phyloP scores from a whole-genome alignment of 2,113 vertebrate genomes.

The Coryphaenoides rupestris region DNA sequence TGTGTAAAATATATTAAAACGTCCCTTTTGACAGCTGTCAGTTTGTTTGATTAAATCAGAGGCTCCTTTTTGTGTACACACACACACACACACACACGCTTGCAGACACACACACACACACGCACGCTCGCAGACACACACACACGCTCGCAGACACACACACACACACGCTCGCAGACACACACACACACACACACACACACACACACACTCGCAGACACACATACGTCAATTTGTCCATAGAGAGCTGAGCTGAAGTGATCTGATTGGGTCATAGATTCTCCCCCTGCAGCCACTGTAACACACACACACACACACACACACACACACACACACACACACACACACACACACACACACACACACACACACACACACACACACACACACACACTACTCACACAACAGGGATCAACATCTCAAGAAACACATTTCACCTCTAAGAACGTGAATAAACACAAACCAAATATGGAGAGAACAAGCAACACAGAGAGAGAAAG shows the following conservation, averaged over 20 bases:
- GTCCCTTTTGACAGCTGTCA: too few species aligned
- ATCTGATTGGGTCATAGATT: conserved; percentile 63
- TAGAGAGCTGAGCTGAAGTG: conserved; percentile 48
- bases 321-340: conserved; percentile 22
- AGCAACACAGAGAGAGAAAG: conserved; percentile 10
- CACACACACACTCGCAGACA: conserved; percentile 20
- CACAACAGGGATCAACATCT: conserved; percentile 19
- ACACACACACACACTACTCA: not conserved
- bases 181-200: conserved; percentile 25
- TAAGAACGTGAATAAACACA: not conserved
- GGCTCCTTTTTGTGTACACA: too few species aligned
- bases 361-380: conserved; percentile 9
- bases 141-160: too few species aligned
- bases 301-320: conserved; percentile 32
- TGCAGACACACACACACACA: conserved; percentile 5
- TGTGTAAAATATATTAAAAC: too few species aligned
- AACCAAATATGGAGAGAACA: conserved; percentile 3
- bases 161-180: too few species aligned
- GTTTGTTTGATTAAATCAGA: too few species aligned
- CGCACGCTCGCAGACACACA: conserved; percentile 21
- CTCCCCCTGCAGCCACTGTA: conserved; percentile 63
- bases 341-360: conserved; percentile 10
- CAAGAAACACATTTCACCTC: conserved; percentile 6
- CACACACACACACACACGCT: too few species aligned
- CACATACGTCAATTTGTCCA: conserved; percentile 54